Percentiles rank a stretch among this genome's conserved stretches.
Evolutionary conservation across 2,797 vertebrate species (phyloP).

Genomic region (Botia kubotai): DNA sequence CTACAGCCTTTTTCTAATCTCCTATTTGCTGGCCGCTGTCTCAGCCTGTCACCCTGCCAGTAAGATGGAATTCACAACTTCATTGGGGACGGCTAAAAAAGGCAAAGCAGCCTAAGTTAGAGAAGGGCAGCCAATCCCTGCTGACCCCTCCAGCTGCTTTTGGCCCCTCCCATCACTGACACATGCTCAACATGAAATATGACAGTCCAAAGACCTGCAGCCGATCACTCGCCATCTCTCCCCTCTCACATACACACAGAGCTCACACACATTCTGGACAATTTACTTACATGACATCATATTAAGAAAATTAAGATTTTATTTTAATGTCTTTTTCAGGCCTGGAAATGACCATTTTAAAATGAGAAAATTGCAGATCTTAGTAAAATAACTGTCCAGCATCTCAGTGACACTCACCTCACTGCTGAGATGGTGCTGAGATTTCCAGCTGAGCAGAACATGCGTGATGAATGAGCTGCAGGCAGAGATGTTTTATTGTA

Average conservation of each 20-base stretch:
- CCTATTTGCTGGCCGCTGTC: constrained; percentile 88
- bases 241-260: not conserved
- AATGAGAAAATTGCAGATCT: constrained; percentile 70
- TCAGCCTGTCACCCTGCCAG: constrained; percentile 88
- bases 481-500: constrained; percentile 18
- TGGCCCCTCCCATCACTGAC: constrained; percentile 54
- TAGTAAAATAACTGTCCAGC: constrained; percentile 74
- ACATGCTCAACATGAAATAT: constrained; percentile 36
- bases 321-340: constrained; percentile 46
- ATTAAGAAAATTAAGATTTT: too few species aligned
- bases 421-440: not conserved
- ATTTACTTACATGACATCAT: not conserved
- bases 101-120: constrained; percentile 93
- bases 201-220: not conserved
- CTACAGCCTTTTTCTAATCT: constrained; percentile 76
- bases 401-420: constrained; percentile 68
- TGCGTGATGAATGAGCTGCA: constrained; percentile 21
- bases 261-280: too few species aligned
- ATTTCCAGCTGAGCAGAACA: not conserved
- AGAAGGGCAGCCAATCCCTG: constrained; percentile 85
- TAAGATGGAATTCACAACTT: constrained; percentile 88
- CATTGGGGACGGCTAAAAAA: constrained; percentile 91
- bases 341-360: constrained; percentile 28
- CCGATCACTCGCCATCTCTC: not conserved
- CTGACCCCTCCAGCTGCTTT: constrained; percentile 80